A percentile compares a stretch with the other conserved stretches of the same genome.
These are phyloP conservation scores for Hippocampus mohnikei DNA, from an alignment of 2,113 vertebrate genomes.

Conservation along the genomic window DNA sequence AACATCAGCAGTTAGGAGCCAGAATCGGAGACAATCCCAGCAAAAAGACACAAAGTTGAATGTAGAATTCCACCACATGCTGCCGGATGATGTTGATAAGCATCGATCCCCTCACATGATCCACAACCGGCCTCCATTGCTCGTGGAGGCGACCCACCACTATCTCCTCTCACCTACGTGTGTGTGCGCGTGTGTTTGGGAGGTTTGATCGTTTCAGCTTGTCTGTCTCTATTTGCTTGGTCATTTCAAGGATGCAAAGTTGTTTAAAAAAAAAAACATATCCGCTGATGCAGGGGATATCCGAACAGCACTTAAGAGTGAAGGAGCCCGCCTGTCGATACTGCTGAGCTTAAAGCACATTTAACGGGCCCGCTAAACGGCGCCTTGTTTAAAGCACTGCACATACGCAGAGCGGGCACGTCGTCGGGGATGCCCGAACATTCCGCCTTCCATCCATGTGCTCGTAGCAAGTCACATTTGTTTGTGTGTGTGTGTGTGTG, in stretches of 20 bases:
- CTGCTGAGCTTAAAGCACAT: constrained; percentile 6
- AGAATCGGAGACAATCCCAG: constrained; percentile 18
- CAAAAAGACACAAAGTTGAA: neutral
- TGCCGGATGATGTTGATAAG: neutral
- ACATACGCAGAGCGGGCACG: neutral
- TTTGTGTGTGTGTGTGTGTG: neutral
- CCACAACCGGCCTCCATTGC: constrained; percentile 18
- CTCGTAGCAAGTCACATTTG: no score
- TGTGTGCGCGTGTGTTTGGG: constrained; percentile 7
- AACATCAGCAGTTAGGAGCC: constrained; percentile 45
- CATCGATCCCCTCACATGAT: constrained; percentile 13
- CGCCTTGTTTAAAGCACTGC: constrained; percentile 15
- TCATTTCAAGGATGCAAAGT: constrained; percentile 57
- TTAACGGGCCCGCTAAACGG: constrained; percentile 11
- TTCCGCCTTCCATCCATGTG: neutral
- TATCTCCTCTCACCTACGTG: constrained; percentile 9
- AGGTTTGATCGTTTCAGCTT: constrained; percentile 30
- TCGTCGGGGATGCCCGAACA: neutral
- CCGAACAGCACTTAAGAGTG: constrained; percentile 60
- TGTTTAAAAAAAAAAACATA: constrained; percentile 50
- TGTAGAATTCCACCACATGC: constrained; percentile 24
- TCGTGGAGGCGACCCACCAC: neutral
- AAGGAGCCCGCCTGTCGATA: constrained; percentile 43
- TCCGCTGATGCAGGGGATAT: constrained; percentile 54
- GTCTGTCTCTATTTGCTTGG: constrained; percentile 43